phyloP scores from a whole-genome alignment of 2,113 vertebrate species.

The Plestiodon gilberti region DNA sequence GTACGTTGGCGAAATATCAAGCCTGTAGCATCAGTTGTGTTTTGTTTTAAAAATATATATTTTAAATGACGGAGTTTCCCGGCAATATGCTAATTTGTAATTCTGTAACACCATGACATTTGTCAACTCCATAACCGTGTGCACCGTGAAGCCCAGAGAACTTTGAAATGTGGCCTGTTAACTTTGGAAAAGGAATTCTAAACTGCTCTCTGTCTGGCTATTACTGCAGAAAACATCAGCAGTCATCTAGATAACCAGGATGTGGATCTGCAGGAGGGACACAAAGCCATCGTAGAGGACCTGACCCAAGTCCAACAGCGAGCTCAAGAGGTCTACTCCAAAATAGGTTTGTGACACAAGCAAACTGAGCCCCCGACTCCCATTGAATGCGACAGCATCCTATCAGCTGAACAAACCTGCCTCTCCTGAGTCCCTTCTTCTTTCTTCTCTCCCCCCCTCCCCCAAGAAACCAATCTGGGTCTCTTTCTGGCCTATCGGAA shows the following conservation, averaged over 20 bases:
- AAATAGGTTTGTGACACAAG: constrained; percentile 70
- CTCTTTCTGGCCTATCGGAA: constrained; percentile 80
- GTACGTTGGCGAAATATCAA: too few relatives aligned
- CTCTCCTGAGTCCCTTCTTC: too few relatives aligned
- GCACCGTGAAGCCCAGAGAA: too few relatives aligned
- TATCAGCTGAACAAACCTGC: background rate
- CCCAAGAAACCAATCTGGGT: constrained; percentile 72
- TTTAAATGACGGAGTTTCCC: too few relatives aligned
- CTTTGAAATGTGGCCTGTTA: background rate
- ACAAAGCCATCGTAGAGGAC: constrained; percentile 66
- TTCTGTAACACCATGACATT: too few relatives aligned
- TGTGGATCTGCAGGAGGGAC: constrained; percentile 66
- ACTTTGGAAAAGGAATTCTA: too few relatives aligned
- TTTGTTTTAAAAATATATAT: too few relatives aligned
- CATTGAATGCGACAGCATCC: too few relatives aligned
- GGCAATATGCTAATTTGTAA: too few relatives aligned
- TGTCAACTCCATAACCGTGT: too few relatives aligned
- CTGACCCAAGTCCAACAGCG: constrained; percentile 67
- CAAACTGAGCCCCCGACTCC: background rate
- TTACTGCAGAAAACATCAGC: constrained; percentile 76
- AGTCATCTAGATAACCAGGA: constrained; percentile 69
- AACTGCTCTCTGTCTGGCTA: background rate
- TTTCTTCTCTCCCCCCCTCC: accelerated
- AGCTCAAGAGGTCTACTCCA: constrained; percentile 74
- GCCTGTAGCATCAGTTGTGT: too few relatives aligned